These are phyloP conservation scores for Lepidostoma basale DNA, from an alignment of 1,140 invertebrate genomes.

Conservation along the genomic window DNA sequence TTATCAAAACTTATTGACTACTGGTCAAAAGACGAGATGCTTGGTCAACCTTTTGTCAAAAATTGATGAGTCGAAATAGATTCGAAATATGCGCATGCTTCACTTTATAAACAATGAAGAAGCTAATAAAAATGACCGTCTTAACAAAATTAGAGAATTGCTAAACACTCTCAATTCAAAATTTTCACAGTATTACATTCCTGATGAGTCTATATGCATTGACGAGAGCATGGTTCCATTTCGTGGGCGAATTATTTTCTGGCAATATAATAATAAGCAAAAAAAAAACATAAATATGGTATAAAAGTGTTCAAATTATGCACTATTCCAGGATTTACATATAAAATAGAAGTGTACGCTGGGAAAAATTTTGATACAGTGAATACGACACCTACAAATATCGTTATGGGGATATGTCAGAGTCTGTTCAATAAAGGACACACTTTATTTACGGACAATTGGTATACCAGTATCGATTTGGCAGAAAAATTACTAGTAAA, in stretches of 20 bases:
- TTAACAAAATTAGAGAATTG: slow-evolving; percentile 39
- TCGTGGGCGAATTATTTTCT: slow-evolving; percentile 47
- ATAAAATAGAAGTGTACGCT: slow-evolving; percentile 46
- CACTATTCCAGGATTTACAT: slow-evolving; percentile 39
- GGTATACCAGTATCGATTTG: slow-evolving; percentile 45
- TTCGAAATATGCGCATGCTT: slow-evolving; percentile 41
- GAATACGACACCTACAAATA: slow-evolving; percentile 42
- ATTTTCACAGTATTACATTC: slow-evolving; percentile 44
- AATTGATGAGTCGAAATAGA: slow-evolving; percentile 33
- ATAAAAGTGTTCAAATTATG: slow-evolving; percentile 49
- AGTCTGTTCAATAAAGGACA: slow-evolving; percentile 42
- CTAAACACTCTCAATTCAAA: slow-evolving; percentile 40
- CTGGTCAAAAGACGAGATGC: not conserved
- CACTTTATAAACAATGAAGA: slow-evolving; percentile 45
- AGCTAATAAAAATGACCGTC: too few species aligned
- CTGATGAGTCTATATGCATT: slow-evolving; percentile 47
- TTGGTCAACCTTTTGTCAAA: too few species aligned
- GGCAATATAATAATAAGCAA: slow-evolving; percentile 49
- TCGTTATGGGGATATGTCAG: slow-evolving; percentile 45
- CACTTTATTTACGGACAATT: slow-evolving; percentile 45
- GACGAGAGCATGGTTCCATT: slow-evolving; percentile 52
- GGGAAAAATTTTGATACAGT: slow-evolving; percentile 32
- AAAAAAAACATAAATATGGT: slow-evolving; percentile 47
- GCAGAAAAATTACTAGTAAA: slow-evolving; percentile 42
- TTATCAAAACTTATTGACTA: not conserved